These are phyloP conservation scores for Bothrops jararaca DNA, from an alignment of 2,113 vertebrate species.

Conservation along the genomic window DNA sequence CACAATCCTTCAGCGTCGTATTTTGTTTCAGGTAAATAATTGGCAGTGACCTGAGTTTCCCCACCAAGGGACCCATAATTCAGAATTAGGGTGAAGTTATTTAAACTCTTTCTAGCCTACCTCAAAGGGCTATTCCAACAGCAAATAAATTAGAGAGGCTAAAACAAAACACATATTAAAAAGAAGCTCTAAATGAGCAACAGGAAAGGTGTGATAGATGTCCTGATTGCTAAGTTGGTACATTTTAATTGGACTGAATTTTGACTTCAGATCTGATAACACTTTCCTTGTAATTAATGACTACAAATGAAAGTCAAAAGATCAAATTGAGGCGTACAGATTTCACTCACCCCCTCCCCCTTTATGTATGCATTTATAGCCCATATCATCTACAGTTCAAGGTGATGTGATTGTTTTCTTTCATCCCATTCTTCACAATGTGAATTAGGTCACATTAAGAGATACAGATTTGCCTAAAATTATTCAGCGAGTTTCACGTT, in stretches of 20 bases:
- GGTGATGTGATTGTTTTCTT: background rate
- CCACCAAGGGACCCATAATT: background rate
- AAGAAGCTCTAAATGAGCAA: background rate
- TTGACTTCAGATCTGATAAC: background rate
- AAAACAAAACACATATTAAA: background rate
- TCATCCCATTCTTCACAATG: background rate
- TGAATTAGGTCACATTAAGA: background rate
- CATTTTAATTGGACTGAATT: background rate
- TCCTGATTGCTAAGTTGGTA: background rate
- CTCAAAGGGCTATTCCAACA: background rate
- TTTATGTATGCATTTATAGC: background rate
- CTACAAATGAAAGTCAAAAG: background rate
- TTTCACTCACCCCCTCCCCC: background rate
- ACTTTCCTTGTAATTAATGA: background rate
- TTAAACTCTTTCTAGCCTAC: background rate
- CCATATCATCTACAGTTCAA: background rate
- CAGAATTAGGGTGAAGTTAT: background rate
- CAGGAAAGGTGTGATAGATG: background rate
- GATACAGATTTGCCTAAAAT: background rate
- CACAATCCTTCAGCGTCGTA: background rate
- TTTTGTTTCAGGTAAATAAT: background rate
- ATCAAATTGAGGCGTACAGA: background rate
- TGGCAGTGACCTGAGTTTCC: background rate
- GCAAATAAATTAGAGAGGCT: background rate
- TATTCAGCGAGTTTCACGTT: background rate